These are phyloP conservation scores for Endotricha flammealis DNA, from an alignment of 2,888 invertebrate species.

Conservation along the genomic window DNA sequence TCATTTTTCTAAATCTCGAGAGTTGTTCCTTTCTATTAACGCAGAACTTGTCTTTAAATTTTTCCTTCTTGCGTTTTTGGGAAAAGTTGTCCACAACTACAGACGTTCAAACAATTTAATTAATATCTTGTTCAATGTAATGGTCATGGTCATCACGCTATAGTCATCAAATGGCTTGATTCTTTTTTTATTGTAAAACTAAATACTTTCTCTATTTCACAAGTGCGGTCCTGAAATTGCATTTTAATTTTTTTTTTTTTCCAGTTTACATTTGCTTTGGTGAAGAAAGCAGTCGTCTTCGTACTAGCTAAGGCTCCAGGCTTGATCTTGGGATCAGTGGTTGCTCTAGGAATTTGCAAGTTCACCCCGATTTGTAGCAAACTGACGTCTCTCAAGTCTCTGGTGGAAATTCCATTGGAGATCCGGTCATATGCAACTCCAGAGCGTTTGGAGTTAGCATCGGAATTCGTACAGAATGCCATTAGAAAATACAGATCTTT, in stretches of 20 bases:
- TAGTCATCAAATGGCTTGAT: no score
- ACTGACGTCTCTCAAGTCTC: conserved; percentile 47
- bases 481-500: conserved; percentile 61
- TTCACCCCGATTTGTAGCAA: conserved; percentile 75
- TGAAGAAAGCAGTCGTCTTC: conserved; percentile 23
- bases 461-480: conserved; percentile 70
- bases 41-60: no score
- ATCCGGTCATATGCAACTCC: conserved; percentile 68
- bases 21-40: no score
- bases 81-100: no score
- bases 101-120: no score
- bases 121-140: no score
- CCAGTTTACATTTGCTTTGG: conserved; percentile 22
- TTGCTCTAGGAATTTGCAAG: conserved; percentile 72
- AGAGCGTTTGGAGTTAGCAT: conserved; percentile 68
- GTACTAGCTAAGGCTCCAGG: conserved; percentile 27
- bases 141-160: no score
- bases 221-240: no score
- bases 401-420: conserved; percentile 33
- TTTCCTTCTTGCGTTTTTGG: no score
- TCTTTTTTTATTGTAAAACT: no score
- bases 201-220: no score
- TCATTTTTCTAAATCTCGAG: no score
- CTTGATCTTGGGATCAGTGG: conserved; percentile 34
- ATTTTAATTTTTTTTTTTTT: conserved; percentile 22